Percentiles rank a stretch among this genome's conserved stretches.
phyloP scores from a whole-genome alignment of 2,888 invertebrate species.

The Bembecia ichneumoniformis region DNA sequence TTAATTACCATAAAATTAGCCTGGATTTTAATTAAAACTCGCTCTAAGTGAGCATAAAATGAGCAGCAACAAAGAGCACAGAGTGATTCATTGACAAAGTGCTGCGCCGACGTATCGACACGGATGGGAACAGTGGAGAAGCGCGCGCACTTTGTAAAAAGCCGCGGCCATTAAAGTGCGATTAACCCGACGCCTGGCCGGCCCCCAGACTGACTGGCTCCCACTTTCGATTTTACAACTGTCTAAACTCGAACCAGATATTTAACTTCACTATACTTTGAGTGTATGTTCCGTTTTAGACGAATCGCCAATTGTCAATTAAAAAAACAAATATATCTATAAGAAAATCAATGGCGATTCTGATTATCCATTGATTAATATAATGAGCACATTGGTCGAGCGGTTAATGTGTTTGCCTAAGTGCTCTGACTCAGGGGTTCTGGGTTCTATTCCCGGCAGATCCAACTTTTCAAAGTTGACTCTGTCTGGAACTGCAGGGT shows the following conservation, averaged over 20 bases:
- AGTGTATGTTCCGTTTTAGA: too few species aligned
- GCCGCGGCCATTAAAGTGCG: slow-evolving; percentile 64
- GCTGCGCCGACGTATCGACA: slow-evolving; percentile 10
- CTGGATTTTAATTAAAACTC: too few species aligned
- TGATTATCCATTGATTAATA: too few species aligned
- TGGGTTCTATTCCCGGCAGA: too few species aligned
- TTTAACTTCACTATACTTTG: slow-evolving; percentile 9
- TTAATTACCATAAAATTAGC: too few species aligned
- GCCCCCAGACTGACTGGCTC: slow-evolving; percentile 47
- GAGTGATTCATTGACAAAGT: not conserved
- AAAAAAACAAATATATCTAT: not conserved
- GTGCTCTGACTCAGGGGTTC: too few species aligned
- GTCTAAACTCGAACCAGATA: slow-evolving; percentile 33
- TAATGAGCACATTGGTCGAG: too few species aligned
- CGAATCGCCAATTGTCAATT: not conserved
- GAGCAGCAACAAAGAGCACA: not conserved
- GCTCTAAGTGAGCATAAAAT: not conserved
- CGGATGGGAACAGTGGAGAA: slow-evolving; percentile 24
- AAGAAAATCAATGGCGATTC: too few species aligned
- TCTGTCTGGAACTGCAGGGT: too few species aligned
- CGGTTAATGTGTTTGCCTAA: too few species aligned
- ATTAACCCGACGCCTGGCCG: slow-evolving; percentile 38
- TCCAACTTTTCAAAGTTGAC: too few species aligned
- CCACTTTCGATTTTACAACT: slow-evolving; percentile 66
- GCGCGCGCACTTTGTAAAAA: slow-evolving; percentile 39